phyloP scores from a whole-genome alignment of 2,113 vertebrate genomes.

The Scytalopus superciliaris region DNA sequence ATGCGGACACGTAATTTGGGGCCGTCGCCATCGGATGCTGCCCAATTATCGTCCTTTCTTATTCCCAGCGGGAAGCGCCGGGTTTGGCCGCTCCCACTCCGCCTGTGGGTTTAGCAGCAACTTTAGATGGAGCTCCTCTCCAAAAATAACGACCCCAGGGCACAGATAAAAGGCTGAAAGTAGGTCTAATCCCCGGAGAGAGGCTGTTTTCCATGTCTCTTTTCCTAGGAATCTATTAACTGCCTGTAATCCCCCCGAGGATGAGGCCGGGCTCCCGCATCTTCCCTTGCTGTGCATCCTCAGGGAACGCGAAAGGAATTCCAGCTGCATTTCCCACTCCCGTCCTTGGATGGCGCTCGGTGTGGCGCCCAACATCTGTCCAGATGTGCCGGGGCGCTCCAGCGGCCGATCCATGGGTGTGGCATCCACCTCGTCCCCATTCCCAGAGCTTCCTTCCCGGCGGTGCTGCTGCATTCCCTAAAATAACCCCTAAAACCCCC shows the following conservation, averaged over 20 bases:
- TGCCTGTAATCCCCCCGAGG: neutral
- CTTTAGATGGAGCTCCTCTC: neutral
- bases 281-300: neutral
- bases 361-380: neutral
- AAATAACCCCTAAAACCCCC: neutral
- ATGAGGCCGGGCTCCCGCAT: accelerated
- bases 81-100: neutral
- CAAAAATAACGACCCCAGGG: neutral
- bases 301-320: accelerated
- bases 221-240: neutral
- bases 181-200: neutral
- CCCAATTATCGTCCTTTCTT: neutral
- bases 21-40: accelerated
- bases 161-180: neutral
- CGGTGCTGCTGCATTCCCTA: neutral
- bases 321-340: accelerated
- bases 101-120: neutral
- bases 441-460: neutral
- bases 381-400: neutral
- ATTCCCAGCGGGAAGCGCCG: accelerated
- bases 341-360: accelerated
- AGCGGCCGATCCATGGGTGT: accelerated
- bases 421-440: neutral
- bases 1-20: neutral
- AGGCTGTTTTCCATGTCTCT: neutral